Base-by-base conservation (phyloP, 2,888 invertebrate species). In the Tineola bisselliella region DNA sequence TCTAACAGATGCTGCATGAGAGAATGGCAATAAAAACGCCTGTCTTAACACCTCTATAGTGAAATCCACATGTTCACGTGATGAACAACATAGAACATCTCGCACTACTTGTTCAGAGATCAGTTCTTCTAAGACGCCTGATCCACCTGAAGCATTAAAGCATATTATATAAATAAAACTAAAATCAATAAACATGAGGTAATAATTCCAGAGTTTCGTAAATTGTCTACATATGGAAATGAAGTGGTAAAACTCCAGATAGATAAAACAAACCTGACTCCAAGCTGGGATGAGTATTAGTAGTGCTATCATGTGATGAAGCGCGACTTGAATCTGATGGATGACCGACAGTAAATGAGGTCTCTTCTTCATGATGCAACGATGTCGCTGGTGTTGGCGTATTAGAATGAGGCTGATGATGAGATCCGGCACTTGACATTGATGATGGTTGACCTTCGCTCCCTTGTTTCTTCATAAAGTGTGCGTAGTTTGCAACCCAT, bases 31-130 rank as follows among this genome's bases (percentile, higher is more conserved):
- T 58, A 97, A 88, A 83, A 98, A 95, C 33, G 97, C 96, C 83
- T 98, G 97, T 30, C 98, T 90, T 75, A 97, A 94, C 62, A 98
- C 90, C 83, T 98, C 98, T 71, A 98, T 95, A 30, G 98, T 91
- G 74, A 98, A 95, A 84, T 98, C 96, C 6, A 98, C 93, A 77
- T 98, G 97, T 67, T 96, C 96, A 58, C 96, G 90, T 44, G 91
- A 94, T 62, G 76, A 84, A 74, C 95, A 96, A 74, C 95, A 96
- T 48, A 98, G 87, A 15, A 97, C 96, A 69, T 95, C 94, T 57
- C 95, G 91, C 0, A 97, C 96, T 61, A 97, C 91, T 67, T 90
- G 87, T 60, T 90, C 88, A 0, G 89, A 84, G 52, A 81, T 87
- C 52, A 89, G 65, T 67, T 87, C 88, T 63, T 87, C 87, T 65